Percentiles rank a stretch among this genome's conserved stretches.
Conservation (phyloP, 2,888 invertebrate genomes). For the Heliconius ismenius region DNA sequence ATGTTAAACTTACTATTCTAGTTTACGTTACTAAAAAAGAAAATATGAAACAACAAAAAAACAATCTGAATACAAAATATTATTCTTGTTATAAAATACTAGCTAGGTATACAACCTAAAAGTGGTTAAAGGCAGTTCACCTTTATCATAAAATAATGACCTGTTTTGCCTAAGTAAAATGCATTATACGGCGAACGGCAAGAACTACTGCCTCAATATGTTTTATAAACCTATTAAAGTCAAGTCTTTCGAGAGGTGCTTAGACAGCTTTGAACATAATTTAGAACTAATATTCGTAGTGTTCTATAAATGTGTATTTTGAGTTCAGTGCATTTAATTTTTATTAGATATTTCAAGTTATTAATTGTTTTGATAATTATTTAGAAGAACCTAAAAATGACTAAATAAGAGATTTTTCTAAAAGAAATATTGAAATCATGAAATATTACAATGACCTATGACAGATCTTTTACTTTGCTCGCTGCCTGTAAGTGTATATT, state of each 20-base stretch:
- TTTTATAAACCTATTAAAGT: constrained; percentile 17
- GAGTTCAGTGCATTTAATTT: neutral
- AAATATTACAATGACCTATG: no score
- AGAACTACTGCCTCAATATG: constrained; percentile 7
- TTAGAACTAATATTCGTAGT: constrained; percentile 4
- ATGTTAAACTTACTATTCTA: no score
- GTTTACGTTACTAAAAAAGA: neutral
- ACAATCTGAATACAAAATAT: neutral
- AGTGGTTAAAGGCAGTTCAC: neutral
- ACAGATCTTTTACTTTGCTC: no score
- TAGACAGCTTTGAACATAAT: constrained; percentile 1
- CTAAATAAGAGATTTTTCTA: no score
- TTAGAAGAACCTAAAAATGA: no score
- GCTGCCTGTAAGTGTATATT: no score
- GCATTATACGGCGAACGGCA: constrained; percentile 7
- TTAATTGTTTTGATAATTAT: no score
- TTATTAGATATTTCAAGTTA: neutral
- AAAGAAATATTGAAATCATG: no score
- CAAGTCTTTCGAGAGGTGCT: constrained; percentile 13
- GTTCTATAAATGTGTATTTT: neutral
- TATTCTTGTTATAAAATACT: neutral
- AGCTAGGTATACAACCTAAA: neutral
- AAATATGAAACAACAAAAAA: neutral
- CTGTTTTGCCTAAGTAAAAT: constrained; percentile 9
- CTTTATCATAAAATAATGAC: constrained; percentile 17